phyloP scores from a whole-genome alignment of 2,888 invertebrate genomes.

The Prosopocoilus inquinatus region DNA sequence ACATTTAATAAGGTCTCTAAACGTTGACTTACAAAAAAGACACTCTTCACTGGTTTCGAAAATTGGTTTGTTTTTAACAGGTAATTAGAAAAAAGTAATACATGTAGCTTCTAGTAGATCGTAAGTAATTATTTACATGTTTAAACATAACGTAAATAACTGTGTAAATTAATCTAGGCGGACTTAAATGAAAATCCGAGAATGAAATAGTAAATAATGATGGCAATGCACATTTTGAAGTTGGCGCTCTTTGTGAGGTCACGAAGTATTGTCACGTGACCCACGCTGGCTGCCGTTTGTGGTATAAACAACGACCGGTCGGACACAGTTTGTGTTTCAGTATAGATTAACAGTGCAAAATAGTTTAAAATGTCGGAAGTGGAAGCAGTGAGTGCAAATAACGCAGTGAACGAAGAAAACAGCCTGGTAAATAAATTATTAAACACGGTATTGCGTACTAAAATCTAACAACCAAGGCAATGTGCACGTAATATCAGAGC shows the following conservation, averaged over 20 bases:
- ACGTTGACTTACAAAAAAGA: no score
- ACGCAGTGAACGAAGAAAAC: slow-evolving; percentile 47
- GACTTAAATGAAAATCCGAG: no score
- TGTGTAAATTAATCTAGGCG: no score
- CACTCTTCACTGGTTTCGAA: no score
- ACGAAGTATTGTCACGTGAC: slow-evolving; percentile 53
- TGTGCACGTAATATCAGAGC: slow-evolving; percentile 48
- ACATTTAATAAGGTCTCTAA: no score
- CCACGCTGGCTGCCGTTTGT: slow-evolving; percentile 64
- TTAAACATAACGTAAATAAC: no score
- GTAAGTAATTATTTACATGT: no score
- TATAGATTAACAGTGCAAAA: slow-evolving; percentile 24
- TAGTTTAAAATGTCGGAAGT: slow-evolving; percentile 50
- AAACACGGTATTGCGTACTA: slow-evolving; percentile 15
- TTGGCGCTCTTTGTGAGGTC: slow-evolving; percentile 12
- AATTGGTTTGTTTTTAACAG: no score
- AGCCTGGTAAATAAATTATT: slow-evolving; percentile 42
- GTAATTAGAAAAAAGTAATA: no score
- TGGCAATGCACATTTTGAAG: slow-evolving; percentile 3
- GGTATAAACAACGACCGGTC: slow-evolving; percentile 61
- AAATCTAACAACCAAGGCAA: slow-evolving; percentile 38
- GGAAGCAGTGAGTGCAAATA: slow-evolving; percentile 47
- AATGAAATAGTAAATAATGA: no score
- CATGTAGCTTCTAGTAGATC: no score
- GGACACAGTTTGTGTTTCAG: slow-evolving; percentile 42